A percentile compares a stretch with the other conserved stretches of the same genome.
Evolutionary conservation across 2,888 invertebrate genomes (phyloP).

Genomic region (Tholera decimalis): DNA sequence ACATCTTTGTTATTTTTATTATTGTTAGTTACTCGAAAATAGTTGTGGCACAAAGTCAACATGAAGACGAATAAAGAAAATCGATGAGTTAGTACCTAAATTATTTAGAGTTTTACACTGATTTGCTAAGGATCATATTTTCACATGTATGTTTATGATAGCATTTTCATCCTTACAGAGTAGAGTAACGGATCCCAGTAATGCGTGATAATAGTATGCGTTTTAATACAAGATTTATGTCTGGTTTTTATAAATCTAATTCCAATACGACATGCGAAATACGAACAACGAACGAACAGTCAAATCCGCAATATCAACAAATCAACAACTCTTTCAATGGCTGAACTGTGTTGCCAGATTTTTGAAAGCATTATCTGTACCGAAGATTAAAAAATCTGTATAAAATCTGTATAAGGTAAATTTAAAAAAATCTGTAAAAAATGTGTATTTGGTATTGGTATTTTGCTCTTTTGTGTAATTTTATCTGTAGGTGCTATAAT

Average conservation of each 20-base stretch:
- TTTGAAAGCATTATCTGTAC: too few relatives aligned
- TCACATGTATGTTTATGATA: conserved; percentile 42
- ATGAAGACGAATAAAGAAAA: conserved; percentile 77
- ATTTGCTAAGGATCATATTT: conserved; percentile 63
- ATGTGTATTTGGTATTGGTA: too few relatives aligned
- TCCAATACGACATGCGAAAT: conserved; percentile 25
- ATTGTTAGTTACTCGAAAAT: conserved; percentile 83
- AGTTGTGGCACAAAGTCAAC: conserved; percentile 90
- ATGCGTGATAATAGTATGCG: not conserved
- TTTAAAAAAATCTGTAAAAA: too few relatives aligned
- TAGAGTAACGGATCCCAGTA: conserved; percentile 1
- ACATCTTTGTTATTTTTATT: conserved; percentile 86
- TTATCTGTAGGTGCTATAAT: too few relatives aligned
- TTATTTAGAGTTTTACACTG: conserved; percentile 54
- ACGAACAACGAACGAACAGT: conserved; percentile 48
- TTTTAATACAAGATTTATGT: conserved; percentile 1
- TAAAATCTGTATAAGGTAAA: too few relatives aligned
- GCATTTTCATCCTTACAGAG: conserved; percentile 30
- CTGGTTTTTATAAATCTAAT: conserved; percentile 17
- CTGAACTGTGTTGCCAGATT: conserved; percentile 53
- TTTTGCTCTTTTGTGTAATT: too few relatives aligned
- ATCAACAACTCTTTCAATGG: conserved; percentile 63
- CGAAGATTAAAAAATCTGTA: too few relatives aligned
- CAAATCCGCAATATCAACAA: conserved; percentile 33
- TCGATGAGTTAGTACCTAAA: conserved; percentile 56